A percentile compares a stretch with the other conserved stretches of the same genome.
Conservation (phyloP, 2,888 invertebrate genomes). For the Capitulum mitella region DNA sequence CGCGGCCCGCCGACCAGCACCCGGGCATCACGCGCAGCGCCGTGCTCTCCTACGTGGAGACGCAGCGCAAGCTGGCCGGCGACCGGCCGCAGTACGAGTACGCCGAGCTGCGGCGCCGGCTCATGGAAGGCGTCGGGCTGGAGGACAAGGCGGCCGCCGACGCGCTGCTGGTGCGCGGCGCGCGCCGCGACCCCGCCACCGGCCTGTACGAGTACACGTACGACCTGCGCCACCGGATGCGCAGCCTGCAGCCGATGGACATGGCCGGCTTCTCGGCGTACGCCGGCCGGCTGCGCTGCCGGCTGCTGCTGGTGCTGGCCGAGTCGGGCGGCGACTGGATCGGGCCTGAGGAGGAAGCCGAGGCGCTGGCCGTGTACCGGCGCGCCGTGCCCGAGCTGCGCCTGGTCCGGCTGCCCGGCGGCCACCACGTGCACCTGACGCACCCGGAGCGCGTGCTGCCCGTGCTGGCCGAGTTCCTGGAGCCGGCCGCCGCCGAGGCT, state of each 20-base stretch:
- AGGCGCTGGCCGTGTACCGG: neutral
- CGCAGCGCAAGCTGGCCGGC: neutral
- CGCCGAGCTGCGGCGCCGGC: neutral
- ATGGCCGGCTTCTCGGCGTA: neutral
- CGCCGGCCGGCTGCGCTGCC: conserved; percentile 4
- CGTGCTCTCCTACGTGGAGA: conserved; percentile 27
- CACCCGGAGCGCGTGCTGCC: conserved; percentile 31
- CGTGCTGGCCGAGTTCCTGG: conserved; percentile 29
- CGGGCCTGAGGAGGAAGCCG: neutral
- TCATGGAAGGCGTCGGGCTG: neutral
- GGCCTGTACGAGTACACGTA: conserved; percentile 3
- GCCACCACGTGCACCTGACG: conserved; percentile 34
- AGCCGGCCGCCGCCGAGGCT: neutral
- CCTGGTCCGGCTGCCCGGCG: conserved; percentile 28
- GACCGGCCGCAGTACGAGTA: neutral
- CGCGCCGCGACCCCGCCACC: neutral
- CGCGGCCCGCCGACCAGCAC: conserved; percentile 32
- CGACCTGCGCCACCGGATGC: conserved; percentile 5
- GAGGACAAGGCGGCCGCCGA: neutral
- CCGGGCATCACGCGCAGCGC: conserved; percentile 29
- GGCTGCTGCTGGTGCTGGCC: neutral
- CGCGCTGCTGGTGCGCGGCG: conserved; percentile 6
- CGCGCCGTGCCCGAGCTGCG: neutral
- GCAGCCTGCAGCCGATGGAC: neutral
- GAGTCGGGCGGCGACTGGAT: neutral